These are phyloP conservation scores for Phytoseiulus persimilis DNA, from an alignment of 2,888 invertebrate genomes.

Conservation along the genomic window DNA sequence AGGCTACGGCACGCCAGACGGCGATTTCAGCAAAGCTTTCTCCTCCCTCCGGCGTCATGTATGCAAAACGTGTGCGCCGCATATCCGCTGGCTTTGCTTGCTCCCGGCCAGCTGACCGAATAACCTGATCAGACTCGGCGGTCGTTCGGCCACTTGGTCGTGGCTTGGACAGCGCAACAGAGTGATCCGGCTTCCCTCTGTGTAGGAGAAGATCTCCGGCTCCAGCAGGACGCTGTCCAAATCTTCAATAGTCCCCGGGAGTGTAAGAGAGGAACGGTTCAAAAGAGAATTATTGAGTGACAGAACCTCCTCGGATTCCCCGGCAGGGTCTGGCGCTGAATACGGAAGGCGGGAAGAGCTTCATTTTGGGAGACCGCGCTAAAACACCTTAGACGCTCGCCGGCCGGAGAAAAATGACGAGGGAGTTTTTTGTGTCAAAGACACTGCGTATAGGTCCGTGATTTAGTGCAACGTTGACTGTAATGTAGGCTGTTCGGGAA, in stretches of 20 bases:
- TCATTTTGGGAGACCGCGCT: background rate
- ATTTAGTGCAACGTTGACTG: conserved; percentile 5
- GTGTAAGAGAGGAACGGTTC: background rate
- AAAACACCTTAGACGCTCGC: background rate
- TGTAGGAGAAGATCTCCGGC: background rate
- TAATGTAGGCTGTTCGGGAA: background rate
- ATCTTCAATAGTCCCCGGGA: background rate
- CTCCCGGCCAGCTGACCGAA: background rate
- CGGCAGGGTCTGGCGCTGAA: background rate
- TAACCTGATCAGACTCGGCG: background rate
- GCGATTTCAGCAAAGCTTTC: background rate
- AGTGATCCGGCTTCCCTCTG: background rate
- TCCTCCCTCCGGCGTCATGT: background rate
- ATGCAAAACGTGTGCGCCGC: background rate
- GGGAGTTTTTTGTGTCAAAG: background rate
- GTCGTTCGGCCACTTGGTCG: background rate
- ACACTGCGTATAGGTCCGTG: background rate
- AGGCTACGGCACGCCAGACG: background rate
- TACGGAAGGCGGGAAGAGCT: background rate
- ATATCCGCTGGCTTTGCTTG: background rate
- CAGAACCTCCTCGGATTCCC: background rate
- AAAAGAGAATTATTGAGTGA: background rate
- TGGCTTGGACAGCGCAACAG: background rate
- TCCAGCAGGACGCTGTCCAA: background rate
- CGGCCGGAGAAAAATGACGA: background rate